Base-by-base conservation (phyloP, 2,797 vertebrate species). In the Sebastes umbrosus region DNA sequence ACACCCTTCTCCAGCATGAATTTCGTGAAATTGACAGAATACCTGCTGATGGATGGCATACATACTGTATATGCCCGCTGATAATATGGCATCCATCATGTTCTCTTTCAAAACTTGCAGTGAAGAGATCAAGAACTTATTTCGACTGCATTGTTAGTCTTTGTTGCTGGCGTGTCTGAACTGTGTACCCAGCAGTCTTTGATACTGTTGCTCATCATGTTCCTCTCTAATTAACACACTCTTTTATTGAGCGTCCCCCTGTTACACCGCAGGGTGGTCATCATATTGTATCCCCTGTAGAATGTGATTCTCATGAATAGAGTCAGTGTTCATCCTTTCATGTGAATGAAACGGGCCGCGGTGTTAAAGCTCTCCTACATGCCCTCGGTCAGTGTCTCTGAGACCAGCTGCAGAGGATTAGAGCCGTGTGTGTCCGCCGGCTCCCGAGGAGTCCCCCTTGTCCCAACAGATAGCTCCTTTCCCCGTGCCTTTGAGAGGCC, bases 381-480 rank as follows among this genome's bases (percentile, higher is more conserved):
- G 92, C 87, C 90, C 88, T 75, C 31, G 75, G 84, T 89, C 91
- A 82, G 87, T 95, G 91, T 94, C 87, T 93, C 82, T 90, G 84
- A 83, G 89, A 69, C 95, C 95, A 96, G 95, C 94, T 96, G 95
- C 93, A 83, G 92, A 93, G 95, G 95, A 96, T 96, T 96, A 96
- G 88, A 92, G 85, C 92, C 76, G 90, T 91, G 93, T 94, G 91
- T 89, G 90, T 92, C 92, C 90, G 79, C 78, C 63, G 92, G 79
- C 91, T 91, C 93, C 94, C 7, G 69, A 91, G 88, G 93, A 91
- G 91, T 77, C 82, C 85, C 91, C 90, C 92, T 92, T 93, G 92
- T 96, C 93, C 94, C 93, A 87, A 93, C 87, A 94, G 90, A 95
- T 90, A 89, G 81, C 91, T 91, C 90, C 89, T 91, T 92, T 95